phyloP scores from a whole-genome alignment of 2,113 vertebrate genomes.

The Thunnus maccoyii region DNA sequence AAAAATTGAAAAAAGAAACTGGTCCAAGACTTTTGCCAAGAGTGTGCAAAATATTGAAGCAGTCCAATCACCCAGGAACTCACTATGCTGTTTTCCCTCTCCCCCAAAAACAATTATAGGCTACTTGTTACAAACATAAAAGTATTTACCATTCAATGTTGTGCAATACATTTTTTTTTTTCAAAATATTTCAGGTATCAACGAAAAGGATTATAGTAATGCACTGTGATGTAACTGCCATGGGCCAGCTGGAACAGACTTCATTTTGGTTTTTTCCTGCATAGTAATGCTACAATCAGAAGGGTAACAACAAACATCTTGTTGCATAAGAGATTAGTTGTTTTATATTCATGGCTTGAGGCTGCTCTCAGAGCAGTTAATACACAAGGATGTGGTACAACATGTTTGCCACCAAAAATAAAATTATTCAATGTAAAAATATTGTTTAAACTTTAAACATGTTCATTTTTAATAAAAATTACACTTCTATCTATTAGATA shows the following conservation, averaged over 20 bases:
- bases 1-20: neutral
- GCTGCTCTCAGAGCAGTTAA: neutral
- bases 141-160: constrained; percentile 4
- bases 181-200: constrained; percentile 9
- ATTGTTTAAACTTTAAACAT: neutral
- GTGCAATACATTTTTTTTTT: neutral
- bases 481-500: neutral
- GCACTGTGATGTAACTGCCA: constrained; percentile 33
- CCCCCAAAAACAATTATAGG: neutral
- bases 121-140: constrained; percentile 27
- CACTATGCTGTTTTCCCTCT: neutral
- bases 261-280: constrained; percentile 31
- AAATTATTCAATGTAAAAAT: constrained; percentile 5
- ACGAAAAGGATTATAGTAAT: constrained; percentile 26
- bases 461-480: neutral
- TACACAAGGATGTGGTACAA: constrained; percentile 6
- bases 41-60: neutral
- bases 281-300: constrained; percentile 29
- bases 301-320: constrained; percentile 34
- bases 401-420: neutral
- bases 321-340: constrained; percentile 62
- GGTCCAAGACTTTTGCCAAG: neutral
- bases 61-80: neutral
- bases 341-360: constrained; percentile 8
- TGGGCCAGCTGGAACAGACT: constrained; percentile 16